Percentiles rank a stretch among this genome's conserved stretches.
Conservation (phyloP, 2,797 vertebrate genomes). For the Pachyuromys duprasi region DNA sequence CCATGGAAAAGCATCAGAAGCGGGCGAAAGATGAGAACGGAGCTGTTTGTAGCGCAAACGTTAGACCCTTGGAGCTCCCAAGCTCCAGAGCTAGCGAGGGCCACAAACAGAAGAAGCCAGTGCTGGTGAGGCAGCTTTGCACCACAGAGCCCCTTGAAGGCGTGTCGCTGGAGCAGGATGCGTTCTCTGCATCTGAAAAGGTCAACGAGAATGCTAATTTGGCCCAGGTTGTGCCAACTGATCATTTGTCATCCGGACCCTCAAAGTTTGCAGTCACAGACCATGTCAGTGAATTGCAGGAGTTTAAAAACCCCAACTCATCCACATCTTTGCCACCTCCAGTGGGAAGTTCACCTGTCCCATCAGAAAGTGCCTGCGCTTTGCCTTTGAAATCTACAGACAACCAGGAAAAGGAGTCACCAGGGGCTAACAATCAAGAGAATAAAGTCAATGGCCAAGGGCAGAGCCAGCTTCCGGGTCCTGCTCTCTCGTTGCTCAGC, state of each 20-base stretch:
- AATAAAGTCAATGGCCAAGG: slow-evolving; percentile 87
- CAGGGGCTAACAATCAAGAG: slow-evolving; percentile 85
- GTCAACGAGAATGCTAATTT: slow-evolving; percentile 70
- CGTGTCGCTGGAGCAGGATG: slow-evolving; percentile 90
- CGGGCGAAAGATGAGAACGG: slow-evolving; percentile 98
- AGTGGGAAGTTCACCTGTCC: slow-evolving; percentile 82
- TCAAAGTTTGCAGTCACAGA: slow-evolving; percentile 86
- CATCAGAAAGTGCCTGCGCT: slow-evolving; percentile 78
- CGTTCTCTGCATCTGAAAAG: slow-evolving; percentile 87
- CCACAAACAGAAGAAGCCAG: slow-evolving; percentile 94
- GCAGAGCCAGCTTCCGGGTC: slow-evolving; percentile 85
- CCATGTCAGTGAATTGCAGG: slow-evolving; percentile 84
- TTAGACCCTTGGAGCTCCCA: slow-evolving; percentile 89
- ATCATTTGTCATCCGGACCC: slow-evolving; percentile 83
- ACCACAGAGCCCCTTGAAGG: slow-evolving; percentile 95
- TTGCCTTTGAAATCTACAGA: slow-evolving; percentile 87
- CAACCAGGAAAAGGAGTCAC: slow-evolving; percentile 90
- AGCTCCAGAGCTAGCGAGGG: slow-evolving; percentile 90
- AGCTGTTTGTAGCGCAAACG: slow-evolving; percentile 92
- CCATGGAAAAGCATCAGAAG: slow-evolving; percentile 99
- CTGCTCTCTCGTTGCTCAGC: slow-evolving; percentile 87
- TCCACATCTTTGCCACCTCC: slow-evolving; percentile 72
- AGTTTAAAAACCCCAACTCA: slow-evolving; percentile 86
- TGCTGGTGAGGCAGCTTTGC: slow-evolving; percentile 96
- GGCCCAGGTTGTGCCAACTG: slow-evolving; percentile 80